Evolutionary conservation across 2,888 invertebrate genomes (phyloP), one percentile per base, ranked within the genome.

Genomic region (Cryptophagus acutangulus): DNA sequence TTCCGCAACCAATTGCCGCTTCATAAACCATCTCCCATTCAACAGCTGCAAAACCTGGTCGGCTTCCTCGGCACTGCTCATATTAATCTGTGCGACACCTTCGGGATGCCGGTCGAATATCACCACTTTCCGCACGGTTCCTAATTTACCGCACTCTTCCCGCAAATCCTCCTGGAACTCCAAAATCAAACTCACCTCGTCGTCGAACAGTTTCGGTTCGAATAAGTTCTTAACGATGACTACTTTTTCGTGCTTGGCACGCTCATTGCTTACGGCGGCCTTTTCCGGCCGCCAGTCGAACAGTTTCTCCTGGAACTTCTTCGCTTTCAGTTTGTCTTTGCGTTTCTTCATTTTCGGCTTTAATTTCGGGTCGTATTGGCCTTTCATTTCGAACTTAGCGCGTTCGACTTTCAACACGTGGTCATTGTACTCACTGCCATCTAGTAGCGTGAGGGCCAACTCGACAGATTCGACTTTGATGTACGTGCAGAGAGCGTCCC

Each of bases 241-340:
- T 35, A 89, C 78, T 62, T 83, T 82, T 66, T 99, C 97, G 66
- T 89, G 83, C 63, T 90, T 92, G 0, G 83, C 78, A 36, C 93
- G 77, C 59, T 90, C 88, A n/a, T n/a, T n/a, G n/a, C n/a, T n/a
- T 1, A 90, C 91, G 18, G 84, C 73, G 63, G 89, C 76, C 65
- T 89, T 90, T 56, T 97, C 96, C 0, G 96, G 95, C 44, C 90
- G 76, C 99, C 99, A 99, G 66, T 93, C 95, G 66, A 99, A 90
- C 34, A 96, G 72, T 63, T 91, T 94, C 63, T 94, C 88, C 64
- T 96, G 90, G 70, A 86, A 84, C 67, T 91, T 91, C 70, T 88
- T 89, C 39, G 91, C 65, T 63, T 93, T 95, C 51, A 95, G 89
- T 56, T 91, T 84, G 49, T 92, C 91, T 54, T 85, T 84, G 65